Base-by-base conservation (phyloP, 2,888 invertebrate genomes). In the Sthenelais limicola region DNA sequence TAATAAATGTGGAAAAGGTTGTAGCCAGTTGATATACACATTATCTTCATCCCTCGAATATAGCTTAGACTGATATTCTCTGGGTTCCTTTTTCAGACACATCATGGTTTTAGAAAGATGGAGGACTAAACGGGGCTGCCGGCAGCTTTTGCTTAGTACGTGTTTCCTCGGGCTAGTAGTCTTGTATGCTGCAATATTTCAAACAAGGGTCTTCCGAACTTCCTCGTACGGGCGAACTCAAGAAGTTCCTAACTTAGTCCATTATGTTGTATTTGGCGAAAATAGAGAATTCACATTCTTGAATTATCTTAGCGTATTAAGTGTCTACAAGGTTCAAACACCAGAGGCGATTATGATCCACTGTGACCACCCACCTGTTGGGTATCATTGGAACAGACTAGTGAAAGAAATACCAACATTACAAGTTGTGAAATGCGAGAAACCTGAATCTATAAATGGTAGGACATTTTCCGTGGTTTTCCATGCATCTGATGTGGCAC, bases 201-300 rank as follows among this genome's bases (percentile, higher is more conserved):
- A n/a, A n/a, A n/a, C n/a, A n/a, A n/a, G n/a, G n/a, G n/a, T n/a
- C n/a, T n/a, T n/a, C n/a, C n/a, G n/a, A n/a, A n/a, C n/a, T n/a
- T n/a, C n/a, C n/a, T n/a, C n/a, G n/a, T n/a, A n/a, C n/a, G n/a
- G n/a, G n/a, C n/a, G n/a, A n/a, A n/a, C n/a, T n/a, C n/a, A n/a
- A n/a, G n/a, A n/a, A 0, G 77, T 80, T n/a, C 79, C 80, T 1
- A 78, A 77, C 52, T 68, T 79, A 30, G 77, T 80, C 9, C 80
- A 80, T 62, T 79, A 72, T 68, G 73, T 77, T 5, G 77, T 77
- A 76, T 79, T 76, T 68, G 74, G 74, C 0, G 43, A 76, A 18
- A 18, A 68, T 30, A 49, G 33, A 12, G 48, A 71, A 18, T 69
- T 77, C 68, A 32, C 66, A 33, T 80, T 79, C 56, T 30, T 77